Evolutionary conservation across 2,888 invertebrate species (phyloP), one percentile per base, ranked within the genome.

Genomic region (Hydroisotoma schaefferi): DNA sequence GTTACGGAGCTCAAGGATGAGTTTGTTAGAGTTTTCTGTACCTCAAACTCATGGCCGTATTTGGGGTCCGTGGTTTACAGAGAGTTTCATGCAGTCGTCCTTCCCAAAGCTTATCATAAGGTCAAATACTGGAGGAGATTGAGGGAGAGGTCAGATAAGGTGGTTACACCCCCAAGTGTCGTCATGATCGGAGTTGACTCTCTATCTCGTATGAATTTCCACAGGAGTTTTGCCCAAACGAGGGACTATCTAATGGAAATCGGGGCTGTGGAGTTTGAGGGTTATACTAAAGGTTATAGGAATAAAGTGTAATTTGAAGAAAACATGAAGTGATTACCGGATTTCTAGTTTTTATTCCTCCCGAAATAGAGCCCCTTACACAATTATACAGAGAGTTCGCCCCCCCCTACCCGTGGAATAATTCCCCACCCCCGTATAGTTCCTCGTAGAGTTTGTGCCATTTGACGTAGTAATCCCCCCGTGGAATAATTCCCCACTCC

Each of bases 231-330:
- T 12, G 23, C 22, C 6, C 15, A 54, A 23, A 62, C 65, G 5
- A 18, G 47, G 22, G 1, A 15, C 4, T 27, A 46, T 6, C 59
- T 65, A 1, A 8, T 43, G 1, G 22, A 44, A 3, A 23, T 65
- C 18, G 65, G 57, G 6, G 59, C 62, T n/a, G 52, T 65, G 10
- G 65, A 65, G 37, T 25, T 65, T n/a, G 6, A 37, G 26, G 65
- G 65, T 0, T 60, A 65, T 38, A 65, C 61, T 5, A 65, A 62
- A 57, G 63, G 57, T 57, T 15, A 46, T 20, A 10, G 20, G 26
- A 38, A 10, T 37, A n/a, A 37, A 28, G 5, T n/a, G n/a, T 15
- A 2, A 44, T 26, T 26, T n/a, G n/a, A n/a, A n/a, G n/a, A n/a
- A n/a, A n/a, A n/a, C n/a, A n/a, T n/a, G n/a, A n/a, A n/a, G n/a